Conservation (phyloP, 2,797 vertebrate species). For the Stomatorhinus walkeri region DNA sequence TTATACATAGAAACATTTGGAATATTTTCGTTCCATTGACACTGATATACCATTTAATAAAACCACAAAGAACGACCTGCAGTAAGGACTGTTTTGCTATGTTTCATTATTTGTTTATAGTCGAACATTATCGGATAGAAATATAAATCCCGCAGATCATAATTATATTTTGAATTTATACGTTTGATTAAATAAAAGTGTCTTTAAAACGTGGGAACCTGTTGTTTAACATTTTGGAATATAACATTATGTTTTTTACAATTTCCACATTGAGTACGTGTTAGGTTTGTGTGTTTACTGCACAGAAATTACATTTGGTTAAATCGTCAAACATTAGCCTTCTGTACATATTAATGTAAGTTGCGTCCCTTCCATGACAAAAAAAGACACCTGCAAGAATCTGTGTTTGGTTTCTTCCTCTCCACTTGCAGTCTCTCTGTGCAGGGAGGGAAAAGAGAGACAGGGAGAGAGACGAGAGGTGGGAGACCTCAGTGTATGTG, state of each 20-base stretch:
- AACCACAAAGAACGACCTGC: neutral
- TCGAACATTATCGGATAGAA: neutral
- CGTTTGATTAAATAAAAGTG: neutral
- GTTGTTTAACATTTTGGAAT: neutral
- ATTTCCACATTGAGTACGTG: neutral
- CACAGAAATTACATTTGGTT: neutral
- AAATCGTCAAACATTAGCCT: neutral
- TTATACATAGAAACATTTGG: neutral
- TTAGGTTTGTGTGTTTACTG: neutral
- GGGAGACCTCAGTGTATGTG: neutral
- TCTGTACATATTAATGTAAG: neutral
- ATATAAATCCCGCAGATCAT: neutral
- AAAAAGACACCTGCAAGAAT: neutral
- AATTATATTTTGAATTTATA: neutral
- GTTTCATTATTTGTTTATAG: neutral
- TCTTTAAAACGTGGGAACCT: neutral
- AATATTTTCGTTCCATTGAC: neutral
- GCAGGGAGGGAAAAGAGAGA: neutral
- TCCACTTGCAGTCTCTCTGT: neutral
- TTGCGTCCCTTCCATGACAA: neutral
- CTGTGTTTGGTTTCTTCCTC: constrained; percentile 8
- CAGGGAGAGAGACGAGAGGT: neutral
- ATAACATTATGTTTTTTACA: neutral
- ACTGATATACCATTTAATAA: neutral
- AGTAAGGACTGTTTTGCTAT: neutral